Percentiles rank a stretch among this genome's conserved stretches.
Conservation (phyloP, 2,113 vertebrate genomes). For the Tachycineta bicolor region DNA sequence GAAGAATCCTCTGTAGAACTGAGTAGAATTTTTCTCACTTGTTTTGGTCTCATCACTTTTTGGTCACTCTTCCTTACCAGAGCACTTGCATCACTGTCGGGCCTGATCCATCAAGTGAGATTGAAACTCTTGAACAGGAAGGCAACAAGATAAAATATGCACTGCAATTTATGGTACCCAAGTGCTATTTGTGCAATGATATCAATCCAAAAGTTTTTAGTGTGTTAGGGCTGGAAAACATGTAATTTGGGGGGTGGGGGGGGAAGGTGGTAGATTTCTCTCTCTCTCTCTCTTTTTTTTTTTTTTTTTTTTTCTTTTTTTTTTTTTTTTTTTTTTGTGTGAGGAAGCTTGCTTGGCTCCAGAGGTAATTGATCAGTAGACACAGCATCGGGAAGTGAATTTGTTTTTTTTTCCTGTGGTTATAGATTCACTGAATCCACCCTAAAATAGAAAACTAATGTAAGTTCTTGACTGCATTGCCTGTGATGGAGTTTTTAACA, state of each 20-base stretch:
- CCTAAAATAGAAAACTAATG: neutral
- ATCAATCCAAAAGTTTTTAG: neutral
- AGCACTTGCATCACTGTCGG: accelerated
- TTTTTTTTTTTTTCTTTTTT: too few species aligned
- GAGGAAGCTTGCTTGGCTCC: neutral
- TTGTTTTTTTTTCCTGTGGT: neutral
- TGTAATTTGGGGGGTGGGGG: neutral
- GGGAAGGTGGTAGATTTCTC: too few species aligned
- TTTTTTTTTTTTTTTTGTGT: too few species aligned
- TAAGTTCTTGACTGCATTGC: neutral
- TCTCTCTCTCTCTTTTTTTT: neutral
- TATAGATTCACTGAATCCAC: neutral
- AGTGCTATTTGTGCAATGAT: neutral
- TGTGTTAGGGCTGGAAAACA: neutral
- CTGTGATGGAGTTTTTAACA: neutral
- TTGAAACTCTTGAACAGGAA: neutral
- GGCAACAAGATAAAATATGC: neutral
- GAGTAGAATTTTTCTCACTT: neutral
- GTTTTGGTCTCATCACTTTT: neutral
- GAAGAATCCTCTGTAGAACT: neutral
- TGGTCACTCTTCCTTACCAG: neutral
- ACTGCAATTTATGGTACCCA: neutral
- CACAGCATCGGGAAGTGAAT: neutral
- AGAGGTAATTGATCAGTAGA: neutral
- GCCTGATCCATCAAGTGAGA: neutral